Evolutionary conservation across 2,797 vertebrate genomes (phyloP).

Genomic region (Nasua narica): DNA sequence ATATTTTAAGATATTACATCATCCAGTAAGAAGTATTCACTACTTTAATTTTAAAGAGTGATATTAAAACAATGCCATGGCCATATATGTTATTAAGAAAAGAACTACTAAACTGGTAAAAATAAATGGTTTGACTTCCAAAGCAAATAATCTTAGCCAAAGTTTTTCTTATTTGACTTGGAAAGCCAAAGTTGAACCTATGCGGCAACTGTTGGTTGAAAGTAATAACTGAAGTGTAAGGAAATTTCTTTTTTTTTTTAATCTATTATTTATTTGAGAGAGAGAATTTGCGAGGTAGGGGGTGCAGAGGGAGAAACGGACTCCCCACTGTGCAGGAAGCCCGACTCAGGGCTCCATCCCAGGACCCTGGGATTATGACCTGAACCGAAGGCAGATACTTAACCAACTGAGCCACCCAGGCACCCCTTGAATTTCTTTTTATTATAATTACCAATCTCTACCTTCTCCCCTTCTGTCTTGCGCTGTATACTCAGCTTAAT

Average conservation of each 20-base stretch:
- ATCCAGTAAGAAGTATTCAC: not conserved
- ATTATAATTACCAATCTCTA: not conserved
- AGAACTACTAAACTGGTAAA: not conserved
- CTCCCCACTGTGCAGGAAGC: not conserved
- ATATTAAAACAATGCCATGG: not conserved
- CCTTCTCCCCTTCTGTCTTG: not conserved
- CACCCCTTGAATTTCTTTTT: not conserved
- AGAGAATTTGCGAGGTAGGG: not conserved
- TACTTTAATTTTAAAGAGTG: slow-evolving; percentile 17
- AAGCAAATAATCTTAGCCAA: slow-evolving; percentile 4
- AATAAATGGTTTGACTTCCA: not conserved
- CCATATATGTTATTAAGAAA: not conserved
- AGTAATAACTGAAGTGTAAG: not conserved
- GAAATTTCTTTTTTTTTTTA: not conserved
- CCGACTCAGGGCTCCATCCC: not conserved
- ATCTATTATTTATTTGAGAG: not conserved
- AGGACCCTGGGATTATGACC: not conserved
- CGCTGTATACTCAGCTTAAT: not conserved
- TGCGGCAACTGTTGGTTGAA: not conserved
- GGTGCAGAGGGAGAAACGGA: not conserved
- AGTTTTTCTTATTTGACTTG: not conserved
- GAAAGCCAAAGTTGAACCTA: not conserved
- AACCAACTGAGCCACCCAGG: not conserved
- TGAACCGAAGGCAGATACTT: not conserved
- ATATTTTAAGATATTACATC: not conserved